Percentiles rank a stretch among this genome's conserved stretches.
Conservation (phyloP, 2,888 invertebrate genomes). For the Deroplatys truncata region DNA sequence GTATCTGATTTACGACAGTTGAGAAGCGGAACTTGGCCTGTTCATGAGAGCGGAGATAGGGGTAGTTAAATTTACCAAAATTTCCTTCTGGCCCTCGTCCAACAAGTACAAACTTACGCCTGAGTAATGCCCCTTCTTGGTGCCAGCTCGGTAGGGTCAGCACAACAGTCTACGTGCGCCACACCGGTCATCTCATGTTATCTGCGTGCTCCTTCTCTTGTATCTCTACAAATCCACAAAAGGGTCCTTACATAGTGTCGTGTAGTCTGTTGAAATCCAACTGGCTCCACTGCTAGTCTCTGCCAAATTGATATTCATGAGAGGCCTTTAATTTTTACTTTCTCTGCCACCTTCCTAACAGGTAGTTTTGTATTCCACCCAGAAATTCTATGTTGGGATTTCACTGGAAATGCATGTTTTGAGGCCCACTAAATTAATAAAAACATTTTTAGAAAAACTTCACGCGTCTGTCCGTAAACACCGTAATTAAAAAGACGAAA, state of each 20-base stretch:
- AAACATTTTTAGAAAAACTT: too few relatives aligned
- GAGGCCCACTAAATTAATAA: too few relatives aligned
- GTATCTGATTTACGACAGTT: neutral
- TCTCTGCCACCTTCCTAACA: too few relatives aligned
- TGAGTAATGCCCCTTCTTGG: neutral
- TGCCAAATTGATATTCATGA: too few relatives aligned
- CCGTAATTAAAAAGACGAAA: too few relatives aligned
- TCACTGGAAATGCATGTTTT: too few relatives aligned
- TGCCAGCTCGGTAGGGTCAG: neutral
- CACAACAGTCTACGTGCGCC: neutral
- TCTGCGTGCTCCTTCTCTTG: neutral
- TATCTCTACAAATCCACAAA: neutral
- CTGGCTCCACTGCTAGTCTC: too few relatives aligned
- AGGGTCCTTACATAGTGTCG: neutral
- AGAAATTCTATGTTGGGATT: too few relatives aligned
- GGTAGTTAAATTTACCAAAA: conserved; percentile 9
- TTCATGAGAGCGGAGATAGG: neutral
- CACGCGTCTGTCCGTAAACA: too few relatives aligned
- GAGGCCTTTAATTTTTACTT: too few relatives aligned
- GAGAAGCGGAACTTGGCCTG: neutral
- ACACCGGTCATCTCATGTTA: neutral
- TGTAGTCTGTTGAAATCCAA: neutral
- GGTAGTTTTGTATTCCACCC: too few relatives aligned
- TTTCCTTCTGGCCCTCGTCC: conserved; percentile 2
- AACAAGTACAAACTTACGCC: neutral